A percentile compares a stretch with the other conserved stretches of the same genome.
phyloP scores from a whole-genome alignment of 2,113 vertebrate species.

The Burhinus bistriatus region DNA sequence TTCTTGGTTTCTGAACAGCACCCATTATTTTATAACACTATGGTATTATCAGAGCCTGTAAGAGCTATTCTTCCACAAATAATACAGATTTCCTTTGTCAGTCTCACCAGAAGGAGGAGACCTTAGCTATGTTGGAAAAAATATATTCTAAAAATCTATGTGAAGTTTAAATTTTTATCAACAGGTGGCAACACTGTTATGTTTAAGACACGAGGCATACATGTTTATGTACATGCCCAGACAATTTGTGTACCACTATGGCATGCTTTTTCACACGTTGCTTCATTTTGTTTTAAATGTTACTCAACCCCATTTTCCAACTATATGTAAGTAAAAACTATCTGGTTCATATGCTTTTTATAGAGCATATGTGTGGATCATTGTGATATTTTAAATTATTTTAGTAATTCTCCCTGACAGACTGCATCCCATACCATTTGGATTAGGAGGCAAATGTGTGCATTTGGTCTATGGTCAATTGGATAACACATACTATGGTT shows the following conservation, averaged over 20 bases:
- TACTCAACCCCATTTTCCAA: neutral
- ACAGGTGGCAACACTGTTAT: conserved; percentile 52
- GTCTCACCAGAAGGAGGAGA: neutral
- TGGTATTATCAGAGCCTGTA: neutral
- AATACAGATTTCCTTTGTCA: neutral
- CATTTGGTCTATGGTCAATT: neutral
- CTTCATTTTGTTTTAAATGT: neutral
- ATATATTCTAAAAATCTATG: neutral
- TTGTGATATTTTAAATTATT: neutral
- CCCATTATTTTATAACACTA: neutral
- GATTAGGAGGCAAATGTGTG: neutral
- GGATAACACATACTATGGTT: accelerated
- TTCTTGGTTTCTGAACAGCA: neutral
- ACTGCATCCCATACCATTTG: neutral
- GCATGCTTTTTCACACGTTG: neutral
- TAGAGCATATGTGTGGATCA: neutral
- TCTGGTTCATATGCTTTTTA: neutral
- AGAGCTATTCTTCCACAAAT: neutral
- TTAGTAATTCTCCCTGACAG: neutral
- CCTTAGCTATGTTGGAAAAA: neutral
- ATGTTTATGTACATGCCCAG: neutral
- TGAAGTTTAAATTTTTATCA: conserved; percentile 38
- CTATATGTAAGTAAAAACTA: neutral
- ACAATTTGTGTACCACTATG: too few relatives aligned
- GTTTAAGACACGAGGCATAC: neutral